Evolutionary conservation across 1,140 invertebrate genomes (phyloP).

Genomic region (Ruditapes philippinarum): DNA sequence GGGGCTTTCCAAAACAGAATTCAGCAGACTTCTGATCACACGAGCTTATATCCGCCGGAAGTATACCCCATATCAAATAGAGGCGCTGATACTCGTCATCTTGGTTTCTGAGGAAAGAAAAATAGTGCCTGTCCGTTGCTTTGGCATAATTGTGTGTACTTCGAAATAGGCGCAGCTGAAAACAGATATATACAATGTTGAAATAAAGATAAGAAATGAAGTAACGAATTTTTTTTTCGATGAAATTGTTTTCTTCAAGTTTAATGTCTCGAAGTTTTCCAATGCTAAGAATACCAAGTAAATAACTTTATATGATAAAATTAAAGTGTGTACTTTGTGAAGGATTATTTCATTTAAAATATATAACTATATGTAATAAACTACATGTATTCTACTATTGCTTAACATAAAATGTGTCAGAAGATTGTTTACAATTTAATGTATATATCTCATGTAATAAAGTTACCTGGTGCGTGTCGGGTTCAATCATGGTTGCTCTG

Average conservation of each 20-base stretch:
- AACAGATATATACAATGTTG: no score
- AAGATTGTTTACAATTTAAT: conserved; percentile 65
- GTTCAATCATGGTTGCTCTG: conserved; percentile 76
- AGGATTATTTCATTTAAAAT: no score
- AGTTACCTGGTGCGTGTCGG: conserved; percentile 75
- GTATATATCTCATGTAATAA: conserved; percentile 68
- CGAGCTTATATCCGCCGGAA: conserved; percentile 39
- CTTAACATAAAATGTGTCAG: not conserved
- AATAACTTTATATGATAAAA: no score
- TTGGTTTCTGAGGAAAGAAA: conserved; percentile 42
- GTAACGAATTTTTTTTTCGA: no score
- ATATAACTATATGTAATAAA: no score
- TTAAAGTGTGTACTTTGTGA: no score
- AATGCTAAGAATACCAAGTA: no score
- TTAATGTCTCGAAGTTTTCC: no score
- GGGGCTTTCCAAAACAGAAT: conserved; percentile 41
- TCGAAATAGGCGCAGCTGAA: conserved; percentile 50
- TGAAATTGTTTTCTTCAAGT: no score
- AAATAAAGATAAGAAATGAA: no score
- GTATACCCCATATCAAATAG: conserved; percentile 60
- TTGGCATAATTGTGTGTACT: conserved; percentile 61
- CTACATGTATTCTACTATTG: not conserved
- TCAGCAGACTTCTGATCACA: conserved; percentile 54
- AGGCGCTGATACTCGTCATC: conserved; percentile 61
- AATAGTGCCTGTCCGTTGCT: conserved; percentile 39